These are phyloP conservation scores for Nasonia longicornis DNA, from an alignment of 1,140 invertebrate species.

Conservation along the genomic window DNA sequence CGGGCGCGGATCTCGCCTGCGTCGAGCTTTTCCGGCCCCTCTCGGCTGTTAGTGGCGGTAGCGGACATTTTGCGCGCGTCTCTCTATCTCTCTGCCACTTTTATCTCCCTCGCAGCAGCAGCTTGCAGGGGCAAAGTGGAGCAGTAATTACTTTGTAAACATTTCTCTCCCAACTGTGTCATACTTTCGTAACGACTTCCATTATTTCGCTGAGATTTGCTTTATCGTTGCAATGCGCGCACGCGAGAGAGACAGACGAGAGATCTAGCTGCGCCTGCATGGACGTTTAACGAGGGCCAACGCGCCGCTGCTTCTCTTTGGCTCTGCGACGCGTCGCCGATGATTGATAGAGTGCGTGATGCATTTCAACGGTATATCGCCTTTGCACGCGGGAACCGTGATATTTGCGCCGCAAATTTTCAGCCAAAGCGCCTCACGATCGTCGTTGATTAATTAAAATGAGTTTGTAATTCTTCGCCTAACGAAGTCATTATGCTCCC, in stretches of 20 bases:
- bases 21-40: not conserved
- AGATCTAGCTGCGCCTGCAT: not conserved
- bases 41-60: not conserved
- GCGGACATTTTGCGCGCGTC: not conserved
- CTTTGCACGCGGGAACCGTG: too few relatives aligned
- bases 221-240: slow-evolving; percentile 12
- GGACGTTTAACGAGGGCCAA: not conserved
- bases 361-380: not conserved
- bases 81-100: not conserved
- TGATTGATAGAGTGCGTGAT: not conserved
- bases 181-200: slow-evolving; percentile 4
- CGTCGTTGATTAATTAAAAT: too few relatives aligned
- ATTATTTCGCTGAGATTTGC: slow-evolving; percentile 10
- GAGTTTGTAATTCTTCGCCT: too few relatives aligned
- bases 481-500: too few relatives aligned
- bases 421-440: too few relatives aligned
- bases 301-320: too few relatives aligned
- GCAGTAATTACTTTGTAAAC: slow-evolving; percentile 31
- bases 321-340: not conserved
- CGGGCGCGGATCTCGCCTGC: not conserved
- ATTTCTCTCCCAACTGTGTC: slow-evolving; percentile 19
- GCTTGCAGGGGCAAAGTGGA: not conserved
- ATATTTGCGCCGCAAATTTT: not conserved
- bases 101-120: not conserved
- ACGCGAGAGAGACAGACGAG: too few relatives aligned